These are phyloP conservation scores for Aphrocallistes beatrix DNA, from an alignment of 37 sponge, comb jelly and placozoan genomes.

Conservation along the genomic window DNA sequence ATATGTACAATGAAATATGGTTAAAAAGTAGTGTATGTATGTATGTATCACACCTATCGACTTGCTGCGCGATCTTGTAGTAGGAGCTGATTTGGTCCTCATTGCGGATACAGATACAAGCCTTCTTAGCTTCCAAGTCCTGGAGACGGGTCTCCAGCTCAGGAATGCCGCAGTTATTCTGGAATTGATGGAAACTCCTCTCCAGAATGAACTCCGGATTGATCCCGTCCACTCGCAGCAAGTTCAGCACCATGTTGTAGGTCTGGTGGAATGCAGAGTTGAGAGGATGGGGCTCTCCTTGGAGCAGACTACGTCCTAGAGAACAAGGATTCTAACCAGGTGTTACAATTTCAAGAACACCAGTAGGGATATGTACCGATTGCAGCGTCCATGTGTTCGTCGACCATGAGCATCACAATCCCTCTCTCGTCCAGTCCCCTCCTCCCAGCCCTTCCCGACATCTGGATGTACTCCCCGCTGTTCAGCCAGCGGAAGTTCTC, in stretches of 20 bases:
- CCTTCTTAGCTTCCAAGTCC: slow-evolving; percentile 44
- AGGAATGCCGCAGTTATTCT: slow-evolving; percentile 86
- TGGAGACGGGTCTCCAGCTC: slow-evolving; percentile 54
- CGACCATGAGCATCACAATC: slow-evolving; percentile 92
- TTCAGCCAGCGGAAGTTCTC: slow-evolving; percentile 81
- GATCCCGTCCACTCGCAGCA: slow-evolving; percentile 91
- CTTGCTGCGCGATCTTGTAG: slow-evolving; percentile 74
- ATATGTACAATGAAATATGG: not conserved
- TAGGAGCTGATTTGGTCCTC: slow-evolving; percentile 67
- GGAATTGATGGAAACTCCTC: slow-evolving; percentile 91
- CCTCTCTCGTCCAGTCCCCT: slow-evolving; percentile 94
- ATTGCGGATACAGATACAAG: slow-evolving; percentile 52
- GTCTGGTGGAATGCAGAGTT: slow-evolving; percentile 94
- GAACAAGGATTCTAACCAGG: not conserved
- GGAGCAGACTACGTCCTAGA: not conserved
- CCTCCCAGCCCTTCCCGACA: slow-evolving; percentile 96
- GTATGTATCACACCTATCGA: slow-evolving; percentile 50
- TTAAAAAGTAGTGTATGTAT: slow-evolving; percentile 28
- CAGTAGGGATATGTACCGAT: slow-evolving; percentile 51
- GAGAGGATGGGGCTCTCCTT: slow-evolving; percentile 86
- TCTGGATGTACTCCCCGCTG: slow-evolving; percentile 97
- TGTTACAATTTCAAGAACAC: slow-evolving; percentile 17
- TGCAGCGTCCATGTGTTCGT: slow-evolving; percentile 84
- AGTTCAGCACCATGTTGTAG: slow-evolving; percentile 96
- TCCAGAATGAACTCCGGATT: slow-evolving; percentile 98